Conservation (phyloP, 2,888 invertebrate genomes). For the Syrphus vitripennis region DNA sequence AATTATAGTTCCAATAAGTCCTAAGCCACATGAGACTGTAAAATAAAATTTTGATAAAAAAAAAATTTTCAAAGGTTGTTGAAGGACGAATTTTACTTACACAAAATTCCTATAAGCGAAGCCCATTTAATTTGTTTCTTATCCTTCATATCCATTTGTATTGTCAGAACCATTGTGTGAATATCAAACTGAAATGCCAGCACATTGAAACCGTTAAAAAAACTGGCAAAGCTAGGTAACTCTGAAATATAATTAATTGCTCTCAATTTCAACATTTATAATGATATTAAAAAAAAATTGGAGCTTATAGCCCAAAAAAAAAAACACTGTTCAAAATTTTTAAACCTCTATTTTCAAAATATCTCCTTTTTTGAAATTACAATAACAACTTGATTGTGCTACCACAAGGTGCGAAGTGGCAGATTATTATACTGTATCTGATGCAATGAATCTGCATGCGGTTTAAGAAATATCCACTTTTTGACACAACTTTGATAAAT, state of each 20-base stretch:
- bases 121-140: conserved; percentile 88
- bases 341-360: no score
- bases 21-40: conserved; percentile 84
- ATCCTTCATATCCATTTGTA: conserved; percentile 95
- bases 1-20: conserved; percentile 84
- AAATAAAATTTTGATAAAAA: background rate
- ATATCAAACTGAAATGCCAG: conserved; percentile 90
- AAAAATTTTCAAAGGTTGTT: conserved; percentile 18
- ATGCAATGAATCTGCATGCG: no score
- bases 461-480: no score
- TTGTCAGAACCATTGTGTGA: conserved; percentile 91
- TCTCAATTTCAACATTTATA: no score
- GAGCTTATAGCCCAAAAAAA: no score
- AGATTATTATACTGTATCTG: no score
- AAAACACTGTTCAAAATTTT: no score
- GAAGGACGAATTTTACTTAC: conserved; percentile 80
- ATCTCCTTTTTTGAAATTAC: no score
- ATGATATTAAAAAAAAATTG: no score
- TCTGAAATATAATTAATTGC: conserved; percentile 74
- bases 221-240: conserved; percentile 81
- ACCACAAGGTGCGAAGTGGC: no score
- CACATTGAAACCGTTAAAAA: conserved; percentile 86
- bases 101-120: conserved; percentile 86
- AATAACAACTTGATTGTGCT: no score
- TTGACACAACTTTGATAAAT: no score